Base-by-base conservation (phyloP, 2,113 vertebrate genomes). In the Myotis yumanensis region DNA sequence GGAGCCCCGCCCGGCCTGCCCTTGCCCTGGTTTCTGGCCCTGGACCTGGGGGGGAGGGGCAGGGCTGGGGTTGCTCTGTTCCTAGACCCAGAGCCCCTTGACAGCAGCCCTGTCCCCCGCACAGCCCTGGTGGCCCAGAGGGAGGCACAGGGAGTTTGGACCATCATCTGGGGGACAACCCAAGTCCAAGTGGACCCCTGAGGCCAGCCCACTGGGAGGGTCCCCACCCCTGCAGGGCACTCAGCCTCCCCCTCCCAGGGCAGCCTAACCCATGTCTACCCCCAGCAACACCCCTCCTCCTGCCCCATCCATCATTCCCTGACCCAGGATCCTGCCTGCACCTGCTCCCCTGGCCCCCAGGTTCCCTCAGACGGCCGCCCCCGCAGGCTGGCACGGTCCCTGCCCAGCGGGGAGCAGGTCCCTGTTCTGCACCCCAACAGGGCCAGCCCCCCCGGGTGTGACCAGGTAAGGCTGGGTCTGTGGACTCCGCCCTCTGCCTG, bases 221-320 rank as follows among this genome's bases (percentile, higher is more conserved):
- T 0, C 20, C 6, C 4, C 66, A 10, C 2, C 20, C 10, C 18
- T 18, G 2, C 35, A 2, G 81, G 25, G 32, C 9, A 2, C 46
- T 32, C 15, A 15, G 17, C 22, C 4, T 5, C 2, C 11, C 3
- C 8, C 5, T 28, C 5, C 20, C 35, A 17, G 4, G 2, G 1
- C 7, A 16, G 7, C 8, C 3, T 25, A 10, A 57, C 4, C 30
- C 4, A 1, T 20, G 57, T 23, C 57, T 23, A 59, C 57, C 57
- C 57, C 22, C 57, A 25, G 57, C 57, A 57, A 23, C 20, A 2
- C 5, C 40, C 7, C 43, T 14, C 2, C 43, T 10, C 3, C 30
- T 12, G 12, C 4, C 6, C 11, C 6, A 0, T 0, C 16, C 16
- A 1, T 5, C 2, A 4, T 28, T 10, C 8, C 3, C 11, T 71